Evolutionary conservation across 2,797 vertebrate species (phyloP), one percentile per base, ranked within the genome.

Genomic region (Sebastes melanostomus): DNA sequence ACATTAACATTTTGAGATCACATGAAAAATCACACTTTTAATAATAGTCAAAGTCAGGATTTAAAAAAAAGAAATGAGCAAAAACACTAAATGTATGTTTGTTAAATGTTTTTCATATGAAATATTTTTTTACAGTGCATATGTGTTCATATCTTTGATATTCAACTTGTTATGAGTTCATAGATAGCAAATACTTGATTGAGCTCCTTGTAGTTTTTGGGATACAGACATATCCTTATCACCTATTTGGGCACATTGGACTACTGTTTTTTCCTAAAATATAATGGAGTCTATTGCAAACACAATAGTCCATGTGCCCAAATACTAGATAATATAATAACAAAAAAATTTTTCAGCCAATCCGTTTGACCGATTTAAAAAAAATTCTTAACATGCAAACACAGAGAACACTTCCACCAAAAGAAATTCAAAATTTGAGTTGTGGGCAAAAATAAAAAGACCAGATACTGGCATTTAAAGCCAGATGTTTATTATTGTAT

Each of bases 391-490:
- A 20, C 27, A 20, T 29, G 27, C 27, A 52, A 52, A 10, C 20
- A 52, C 20, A 60, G 58, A 60, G 18, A 61, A 61, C 27, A 32
- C 27, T 59, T 59, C 16, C 56, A 29, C 56, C 18, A 60, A 60
- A 60, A 18, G 16, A 60, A 30, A 20, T 32, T 32, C 3, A 11
- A n/a, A n/a, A 61, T 61, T 10, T 32, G 4, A 11, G 58, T 60
- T 60, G 8, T 5, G 4, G 29, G 18, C 18, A 32, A 30, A 32
- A 60, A 18, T 32, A 46, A 74, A 82, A 58, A 80, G 24, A n/a
- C 77, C 81, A 88, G 77, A 75, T 77, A 80, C 78, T 54, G 72
- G 71, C 30, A 59, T 90, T 90, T 70, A 75, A 82, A 84, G 11
- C 65, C 84, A 91, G 36, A 63, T 90, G 86, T 76, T 83, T 75